These are phyloP conservation scores for Myiothlypis coronata DNA, from an alignment of 2,797 vertebrate species.

Conservation along the genomic window DNA sequence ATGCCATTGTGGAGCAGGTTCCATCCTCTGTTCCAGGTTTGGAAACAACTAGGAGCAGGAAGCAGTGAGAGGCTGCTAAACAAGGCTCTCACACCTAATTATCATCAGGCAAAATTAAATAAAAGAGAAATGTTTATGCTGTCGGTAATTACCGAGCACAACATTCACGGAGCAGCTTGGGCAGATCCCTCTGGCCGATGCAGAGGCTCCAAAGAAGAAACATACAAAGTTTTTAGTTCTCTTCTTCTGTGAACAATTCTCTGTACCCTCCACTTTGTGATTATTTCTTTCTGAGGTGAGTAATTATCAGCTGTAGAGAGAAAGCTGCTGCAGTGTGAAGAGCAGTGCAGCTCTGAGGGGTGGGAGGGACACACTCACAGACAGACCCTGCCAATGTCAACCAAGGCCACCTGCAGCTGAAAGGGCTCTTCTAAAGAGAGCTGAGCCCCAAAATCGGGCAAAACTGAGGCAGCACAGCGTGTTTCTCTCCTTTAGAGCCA, in stretches of 20 bases:
- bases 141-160: background rate
- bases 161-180: background rate
- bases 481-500: background rate
- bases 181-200: background rate
- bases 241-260: background rate
- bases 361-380: background rate
- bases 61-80: background rate
- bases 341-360: fast-evolving
- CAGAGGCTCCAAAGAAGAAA: background rate
- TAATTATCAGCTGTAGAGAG: background rate
- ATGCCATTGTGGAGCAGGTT: background rate
- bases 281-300: conserved; percentile 15
- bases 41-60: background rate
- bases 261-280: background rate
- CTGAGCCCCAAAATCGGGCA: background rate
- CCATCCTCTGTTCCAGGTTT: background rate
- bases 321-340: conserved; percentile 2
- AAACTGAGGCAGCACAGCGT: fast-evolving
- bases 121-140: background rate
- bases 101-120: conserved; percentile 22
- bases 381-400: background rate
- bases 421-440: background rate
- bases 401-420: background rate
- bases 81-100: background rate
- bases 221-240: background rate